Evolutionary conservation across 2,888 invertebrate genomes (phyloP).

Genomic region (Scaptomyza parva): DNA sequence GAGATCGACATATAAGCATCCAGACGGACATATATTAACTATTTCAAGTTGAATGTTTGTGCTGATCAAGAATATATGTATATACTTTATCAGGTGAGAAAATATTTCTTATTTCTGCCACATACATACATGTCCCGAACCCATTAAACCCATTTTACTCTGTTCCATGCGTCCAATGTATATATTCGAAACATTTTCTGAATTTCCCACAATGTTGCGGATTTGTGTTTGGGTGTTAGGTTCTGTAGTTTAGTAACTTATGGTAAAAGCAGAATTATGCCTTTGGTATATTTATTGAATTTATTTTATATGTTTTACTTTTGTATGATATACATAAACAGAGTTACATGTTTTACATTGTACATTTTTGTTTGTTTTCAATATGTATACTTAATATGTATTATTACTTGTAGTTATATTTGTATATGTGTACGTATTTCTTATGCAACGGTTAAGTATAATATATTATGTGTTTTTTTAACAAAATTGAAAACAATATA

Average conservation of each 20-base stretch:
- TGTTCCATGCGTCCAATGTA: too few relatives aligned
- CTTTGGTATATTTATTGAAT: conserved; percentile 77
- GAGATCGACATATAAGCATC: too few relatives aligned
- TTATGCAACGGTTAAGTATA: conserved; percentile 60
- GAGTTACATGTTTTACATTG: conserved; percentile 79
- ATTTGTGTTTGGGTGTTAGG: background rate
- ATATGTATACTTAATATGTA: conserved; percentile 67
- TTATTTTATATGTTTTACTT: conserved; percentile 63
- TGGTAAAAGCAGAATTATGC: conserved; percentile 2
- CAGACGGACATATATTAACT: too few relatives aligned
- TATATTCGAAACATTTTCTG: too few relatives aligned
- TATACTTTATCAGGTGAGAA: too few relatives aligned
- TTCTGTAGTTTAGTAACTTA: background rate
- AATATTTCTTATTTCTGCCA: too few relatives aligned
- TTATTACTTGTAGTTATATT: conserved; percentile 65
- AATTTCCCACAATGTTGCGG: too few relatives aligned
- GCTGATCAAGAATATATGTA: too few relatives aligned
- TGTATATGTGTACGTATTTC: conserved; percentile 56
- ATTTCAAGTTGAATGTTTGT: too few relatives aligned
- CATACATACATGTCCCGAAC: too few relatives aligned
- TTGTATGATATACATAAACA: conserved; percentile 70
- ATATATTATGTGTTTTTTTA: conserved; percentile 53
- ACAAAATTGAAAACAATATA: conserved; percentile 55
- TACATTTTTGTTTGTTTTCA: conserved; percentile 61
- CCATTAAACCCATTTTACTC: too few relatives aligned